phyloP scores from a whole-genome alignment of 1,140 invertebrate species.

The Leptinotarsa lineolata region DNA sequence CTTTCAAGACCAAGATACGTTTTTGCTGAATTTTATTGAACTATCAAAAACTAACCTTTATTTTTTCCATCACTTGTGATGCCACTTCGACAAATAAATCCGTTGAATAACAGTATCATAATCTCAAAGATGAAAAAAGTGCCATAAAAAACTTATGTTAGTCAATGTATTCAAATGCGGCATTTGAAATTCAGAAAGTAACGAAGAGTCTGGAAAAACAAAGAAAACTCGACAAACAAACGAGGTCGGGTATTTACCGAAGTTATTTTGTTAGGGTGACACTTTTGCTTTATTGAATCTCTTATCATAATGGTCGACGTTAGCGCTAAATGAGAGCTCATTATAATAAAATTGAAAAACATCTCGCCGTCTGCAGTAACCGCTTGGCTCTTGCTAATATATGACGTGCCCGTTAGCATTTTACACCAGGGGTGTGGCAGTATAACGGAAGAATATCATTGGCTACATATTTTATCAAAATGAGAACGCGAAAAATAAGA shows the following conservation, averaged over 20 bases:
- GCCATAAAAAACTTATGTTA: conserved; percentile 13
- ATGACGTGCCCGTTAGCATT: not conserved
- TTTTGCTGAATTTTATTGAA: no score
- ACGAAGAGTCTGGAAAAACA: conserved; percentile 30
- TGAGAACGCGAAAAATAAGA: no score
- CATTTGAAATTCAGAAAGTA: conserved; percentile 28
- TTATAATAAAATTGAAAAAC: conserved; percentile 47
- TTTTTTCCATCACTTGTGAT: not conserved
- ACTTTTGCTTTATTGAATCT: conserved; percentile 45
- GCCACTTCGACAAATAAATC: conserved; percentile 23
- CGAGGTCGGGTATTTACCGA: conserved; percentile 36
- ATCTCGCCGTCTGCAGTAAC: conserved; percentile 27
- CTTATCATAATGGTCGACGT: conserved; percentile 44
- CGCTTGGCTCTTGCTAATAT: not conserved
- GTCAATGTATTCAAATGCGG: conserved; percentile 30
- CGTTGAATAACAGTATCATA: not conserved
- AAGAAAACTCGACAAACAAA: conserved; percentile 29
- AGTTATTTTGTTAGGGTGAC: conserved; percentile 41
- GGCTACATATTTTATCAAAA: no score
- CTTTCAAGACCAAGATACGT: no score
- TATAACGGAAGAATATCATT: no score
- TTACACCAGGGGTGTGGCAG: not conserved
- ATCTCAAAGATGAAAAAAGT: not conserved
- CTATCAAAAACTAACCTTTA: no score
- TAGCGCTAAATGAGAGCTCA: conserved; percentile 45